Conservation (phyloP, 2,797 vertebrate genomes). For the Merluccius polli region DNA sequence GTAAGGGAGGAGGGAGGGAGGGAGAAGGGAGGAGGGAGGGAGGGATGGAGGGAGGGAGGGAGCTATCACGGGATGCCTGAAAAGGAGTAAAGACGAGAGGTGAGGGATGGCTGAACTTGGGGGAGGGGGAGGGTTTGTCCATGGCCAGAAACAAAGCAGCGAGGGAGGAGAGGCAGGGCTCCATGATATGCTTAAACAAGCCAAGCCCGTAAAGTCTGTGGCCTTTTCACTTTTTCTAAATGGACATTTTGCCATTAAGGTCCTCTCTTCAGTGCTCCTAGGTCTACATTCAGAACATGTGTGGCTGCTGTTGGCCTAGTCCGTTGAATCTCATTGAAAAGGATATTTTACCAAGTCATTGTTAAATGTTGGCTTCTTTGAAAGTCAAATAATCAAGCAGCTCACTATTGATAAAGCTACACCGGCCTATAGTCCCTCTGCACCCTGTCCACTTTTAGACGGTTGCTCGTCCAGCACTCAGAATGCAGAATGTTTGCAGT, state of each 20-base stretch:
- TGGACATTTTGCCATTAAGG: background rate
- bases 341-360: background rate
- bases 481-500: background rate
- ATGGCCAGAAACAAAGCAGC: background rate
- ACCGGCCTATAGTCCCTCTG: background rate
- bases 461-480: background rate
- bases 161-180: background rate
- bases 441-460: background rate
- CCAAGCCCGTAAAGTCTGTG: background rate
- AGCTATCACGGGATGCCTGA: constrained; percentile 1
- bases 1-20: background rate
- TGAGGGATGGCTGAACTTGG: background rate
- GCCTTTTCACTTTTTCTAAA: background rate
- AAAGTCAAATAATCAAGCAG: background rate
- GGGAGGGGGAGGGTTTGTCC: background rate
- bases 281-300: background rate
- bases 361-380: background rate
- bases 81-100: constrained; percentile 35
- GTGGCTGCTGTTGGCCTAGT: background rate
- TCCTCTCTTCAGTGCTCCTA: background rate
- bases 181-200: background rate
- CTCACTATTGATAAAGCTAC: background rate
- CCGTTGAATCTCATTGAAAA: background rate
- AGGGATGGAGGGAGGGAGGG: background rate
- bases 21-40: background rate